Conservation (phyloP, 2,888 invertebrate genomes). For the Dynastes tityus region DNA sequence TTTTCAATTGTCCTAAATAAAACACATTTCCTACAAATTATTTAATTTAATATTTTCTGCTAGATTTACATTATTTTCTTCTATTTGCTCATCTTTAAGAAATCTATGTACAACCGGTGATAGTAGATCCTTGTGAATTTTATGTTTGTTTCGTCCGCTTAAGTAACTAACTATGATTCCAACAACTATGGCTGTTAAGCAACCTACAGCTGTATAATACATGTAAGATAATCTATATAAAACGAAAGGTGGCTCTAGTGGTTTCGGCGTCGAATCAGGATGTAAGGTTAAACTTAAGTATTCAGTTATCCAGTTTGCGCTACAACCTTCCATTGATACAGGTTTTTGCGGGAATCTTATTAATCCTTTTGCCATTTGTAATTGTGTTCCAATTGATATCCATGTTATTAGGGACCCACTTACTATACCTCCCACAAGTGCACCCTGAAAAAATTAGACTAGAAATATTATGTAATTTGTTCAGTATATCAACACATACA, state of each 20-base stretch:
- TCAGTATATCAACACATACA: too few species aligned
- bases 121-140: constrained; percentile 76
- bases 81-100: constrained; percentile 65
- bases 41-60: constrained; percentile 50
- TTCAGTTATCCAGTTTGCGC: constrained; percentile 66
- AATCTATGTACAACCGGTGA: constrained; percentile 77
- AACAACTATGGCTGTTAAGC: constrained; percentile 76
- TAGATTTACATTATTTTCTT: constrained; percentile 47
- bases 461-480: too few species aligned
- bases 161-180: constrained; percentile 81
- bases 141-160: constrained; percentile 77
- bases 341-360: constrained; percentile 77
- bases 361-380: constrained; percentile 77
- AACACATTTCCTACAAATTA: constrained; percentile 37
- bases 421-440: constrained; percentile 76
- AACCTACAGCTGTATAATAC: constrained; percentile 85
- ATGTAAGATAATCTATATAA: constrained; percentile 83
- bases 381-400: constrained; percentile 81
- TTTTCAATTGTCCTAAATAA: neutral
- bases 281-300: constrained; percentile 62
- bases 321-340: constrained; percentile 76
- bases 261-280: constrained; percentile 54
- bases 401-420: constrained; percentile 78
- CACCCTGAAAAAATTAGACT: constrained; percentile 72
- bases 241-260: constrained; percentile 74